phyloP scores from a whole-genome alignment of 2,113 vertebrate genomes.

The Phocoena sinus region DNA sequence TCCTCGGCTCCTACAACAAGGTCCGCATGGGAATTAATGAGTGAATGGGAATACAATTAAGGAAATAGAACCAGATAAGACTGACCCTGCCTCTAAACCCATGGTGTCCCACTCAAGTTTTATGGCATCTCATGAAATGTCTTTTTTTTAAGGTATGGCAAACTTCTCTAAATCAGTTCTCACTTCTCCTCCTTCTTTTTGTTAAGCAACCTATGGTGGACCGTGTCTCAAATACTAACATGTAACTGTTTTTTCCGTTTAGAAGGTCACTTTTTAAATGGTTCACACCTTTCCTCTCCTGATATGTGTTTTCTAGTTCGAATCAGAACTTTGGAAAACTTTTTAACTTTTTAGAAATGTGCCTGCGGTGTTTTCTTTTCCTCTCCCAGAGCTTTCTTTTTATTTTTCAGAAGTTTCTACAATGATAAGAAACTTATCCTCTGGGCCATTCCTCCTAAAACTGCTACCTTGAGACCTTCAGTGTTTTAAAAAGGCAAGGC shows the following conservation, averaged over 20 bases:
- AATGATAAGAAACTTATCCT: background rate
- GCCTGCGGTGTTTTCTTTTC: too few species aligned
- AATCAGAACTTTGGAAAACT: background rate
- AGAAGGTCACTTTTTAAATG: background rate
- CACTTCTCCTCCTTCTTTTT: background rate
- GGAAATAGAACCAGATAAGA: background rate
- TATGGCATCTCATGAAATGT: background rate
- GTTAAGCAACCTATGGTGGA: too few species aligned
- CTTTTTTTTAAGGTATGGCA: background rate
- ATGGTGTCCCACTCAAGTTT: too few species aligned
- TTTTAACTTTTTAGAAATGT: background rate
- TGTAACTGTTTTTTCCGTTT: background rate
- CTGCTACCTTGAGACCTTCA: background rate
- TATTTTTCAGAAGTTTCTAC: background rate
- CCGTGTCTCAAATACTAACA: background rate
- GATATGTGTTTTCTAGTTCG: background rate
- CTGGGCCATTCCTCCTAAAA: background rate
- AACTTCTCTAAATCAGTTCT: background rate
- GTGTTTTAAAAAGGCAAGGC: background rate
- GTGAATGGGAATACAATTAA: background rate
- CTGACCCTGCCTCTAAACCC: background rate
- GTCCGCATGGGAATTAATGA: rapidly evolving
- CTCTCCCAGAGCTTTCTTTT: background rate
- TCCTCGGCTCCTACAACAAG: rapidly evolving
- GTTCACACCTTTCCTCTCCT: background rate